phyloP scores from a whole-genome alignment of 2,888 invertebrate genomes.

The Brenthis hecate region DNA sequence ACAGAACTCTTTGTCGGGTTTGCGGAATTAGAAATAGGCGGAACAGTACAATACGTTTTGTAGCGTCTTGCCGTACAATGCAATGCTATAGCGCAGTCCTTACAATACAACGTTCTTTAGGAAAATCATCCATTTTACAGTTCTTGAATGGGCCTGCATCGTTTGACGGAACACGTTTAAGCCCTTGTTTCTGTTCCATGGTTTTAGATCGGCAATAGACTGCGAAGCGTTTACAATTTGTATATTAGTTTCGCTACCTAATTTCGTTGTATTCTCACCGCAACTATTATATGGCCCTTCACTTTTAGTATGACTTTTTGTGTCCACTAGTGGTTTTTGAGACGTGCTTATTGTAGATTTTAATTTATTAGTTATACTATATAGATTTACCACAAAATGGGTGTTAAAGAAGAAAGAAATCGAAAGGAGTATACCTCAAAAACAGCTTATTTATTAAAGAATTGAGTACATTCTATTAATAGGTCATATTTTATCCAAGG shows the following conservation, averaged over 20 bases:
- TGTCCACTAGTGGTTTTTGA: constrained; percentile 10
- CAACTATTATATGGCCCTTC: constrained; percentile 34
- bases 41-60: constrained; percentile 54
- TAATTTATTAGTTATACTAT: constrained; percentile 3
- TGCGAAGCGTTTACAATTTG: constrained; percentile 47
- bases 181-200: constrained; percentile 73
- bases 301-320: constrained; percentile 18
- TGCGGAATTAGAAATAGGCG: constrained; percentile 52
- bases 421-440: too few species aligned
- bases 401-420: background rate
- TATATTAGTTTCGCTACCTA: constrained; percentile 48
- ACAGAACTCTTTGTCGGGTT: constrained; percentile 76
- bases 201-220: constrained; percentile 60
- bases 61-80: constrained; percentile 33
- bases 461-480: too few species aligned
- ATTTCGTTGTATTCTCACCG: constrained; percentile 39
- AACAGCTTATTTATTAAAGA: too few species aligned
- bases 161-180: constrained; percentile 56
- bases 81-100: constrained; percentile 49
- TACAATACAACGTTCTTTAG: constrained; percentile 43
- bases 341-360: background rate
- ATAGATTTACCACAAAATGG: background rate
- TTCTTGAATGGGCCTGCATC: constrained; percentile 60
- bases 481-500: too few species aligned
- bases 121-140: constrained; percentile 63